Conservation (phyloP, 2,888 invertebrate genomes). For the Leuctra nigra region DNA sequence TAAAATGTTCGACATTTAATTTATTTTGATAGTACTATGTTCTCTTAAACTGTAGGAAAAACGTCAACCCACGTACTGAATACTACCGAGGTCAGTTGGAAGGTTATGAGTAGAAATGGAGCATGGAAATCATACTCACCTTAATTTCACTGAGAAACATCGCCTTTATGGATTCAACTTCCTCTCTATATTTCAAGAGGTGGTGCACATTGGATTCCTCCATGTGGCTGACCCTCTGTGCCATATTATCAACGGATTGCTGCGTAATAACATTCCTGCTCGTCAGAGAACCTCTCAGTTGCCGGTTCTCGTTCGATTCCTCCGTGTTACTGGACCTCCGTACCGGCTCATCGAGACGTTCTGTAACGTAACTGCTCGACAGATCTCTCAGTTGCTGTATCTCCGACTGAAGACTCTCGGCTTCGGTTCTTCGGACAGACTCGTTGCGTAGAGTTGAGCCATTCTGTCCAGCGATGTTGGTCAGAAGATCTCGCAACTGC, state of each 20-base stretch:
- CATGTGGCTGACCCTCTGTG: too few species aligned
- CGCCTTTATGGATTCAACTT: slow-evolving; percentile 35
- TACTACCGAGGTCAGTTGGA: too few species aligned
- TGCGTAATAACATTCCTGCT: slow-evolving; percentile 44
- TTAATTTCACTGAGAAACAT: slow-evolving; percentile 37
- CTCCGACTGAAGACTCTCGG: neutral
- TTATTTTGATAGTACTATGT: too few species aligned
- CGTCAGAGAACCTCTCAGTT: slow-evolving; percentile 53
- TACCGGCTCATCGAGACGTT: too few species aligned
- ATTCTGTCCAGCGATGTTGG: neutral
- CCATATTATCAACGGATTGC: too few species aligned
- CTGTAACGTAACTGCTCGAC: slow-evolving; percentile 45
- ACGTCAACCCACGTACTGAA: too few species aligned
- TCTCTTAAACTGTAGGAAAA: too few species aligned
- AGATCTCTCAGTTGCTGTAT: slow-evolving; percentile 57
- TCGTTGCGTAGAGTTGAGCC: too few species aligned
- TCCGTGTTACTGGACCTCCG: too few species aligned
- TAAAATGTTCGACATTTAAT: too few species aligned
- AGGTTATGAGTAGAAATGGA: too few species aligned
- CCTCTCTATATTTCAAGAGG: slow-evolving; percentile 35
- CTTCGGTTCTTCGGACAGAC: neutral
- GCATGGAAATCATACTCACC: slow-evolving; percentile 31
- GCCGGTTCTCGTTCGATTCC: slow-evolving; percentile 34
- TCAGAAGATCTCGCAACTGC: neutral
- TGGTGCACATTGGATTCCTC: slow-evolving; percentile 36